Evolutionary conservation across 2,888 invertebrate genomes (phyloP), one percentile per base, ranked within the genome.

Genomic region (Aplocera efformata): DNA sequence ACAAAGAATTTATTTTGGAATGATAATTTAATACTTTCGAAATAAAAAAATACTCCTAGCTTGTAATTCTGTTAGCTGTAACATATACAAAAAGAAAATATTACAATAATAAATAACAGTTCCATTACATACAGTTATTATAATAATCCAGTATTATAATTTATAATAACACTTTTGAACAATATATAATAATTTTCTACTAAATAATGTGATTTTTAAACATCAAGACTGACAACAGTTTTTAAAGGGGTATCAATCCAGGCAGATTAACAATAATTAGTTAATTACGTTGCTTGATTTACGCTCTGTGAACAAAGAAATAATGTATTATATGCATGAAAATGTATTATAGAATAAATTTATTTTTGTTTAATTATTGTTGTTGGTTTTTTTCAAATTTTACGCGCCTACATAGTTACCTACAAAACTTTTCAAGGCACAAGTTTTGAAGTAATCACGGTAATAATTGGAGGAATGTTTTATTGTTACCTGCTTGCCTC

Each of bases 291-390:
- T 27, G 33, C 50, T 46, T 56, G 58, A 55, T 71, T 82, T 65
- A 84, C 49, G 80, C 81, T 57, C 84, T 84, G 80, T 63, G 50
- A 71, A 73, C 63, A 74, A 73, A 64, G 4, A 40, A 33, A 35
- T n/a, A 30, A 31, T n/a, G 11, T 33, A 25, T 27, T 37, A 30
- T 26, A n/a, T n/a, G n/a, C n/a, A n/a, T n/a, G 26, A 36, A 10
- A 20, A 33, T 3, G 13, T 17, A 17, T 17, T 17, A 6, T 10
- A 32, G 10, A 27, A 29, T 28, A 22, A 7, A 24, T 32, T 32
- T 22, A 9, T 22, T 7, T 21, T 25, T 17, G 10, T 32, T 11
- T 7, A 29, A 7, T 23, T 35, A 7, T 6, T 3, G 20, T 6
- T 21, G 5, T 3, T 24, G n/a, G n/a, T 32, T 9, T n/a, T 31